Percentiles rank a stretch among this genome's conserved stretches.
Conservation (phyloP, 2,797 vertebrate species). For the Lepilemur septentrionalis region DNA sequence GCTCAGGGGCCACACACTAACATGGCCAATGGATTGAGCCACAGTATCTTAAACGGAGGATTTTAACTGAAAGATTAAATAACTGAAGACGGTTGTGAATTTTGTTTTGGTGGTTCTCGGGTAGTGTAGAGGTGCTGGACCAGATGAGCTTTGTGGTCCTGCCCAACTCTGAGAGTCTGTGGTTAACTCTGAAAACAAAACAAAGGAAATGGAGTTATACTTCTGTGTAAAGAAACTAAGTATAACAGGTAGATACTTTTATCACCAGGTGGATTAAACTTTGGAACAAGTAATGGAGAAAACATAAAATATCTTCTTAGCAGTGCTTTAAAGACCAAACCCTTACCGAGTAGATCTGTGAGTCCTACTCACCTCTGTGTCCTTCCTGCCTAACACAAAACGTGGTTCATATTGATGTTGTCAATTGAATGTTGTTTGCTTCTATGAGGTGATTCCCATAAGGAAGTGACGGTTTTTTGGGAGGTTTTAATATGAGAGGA, state of each 20-base stretch:
- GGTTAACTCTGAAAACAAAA: not conserved
- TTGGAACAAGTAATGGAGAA: not conserved
- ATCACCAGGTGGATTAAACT: not conserved
- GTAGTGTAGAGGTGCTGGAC: not conserved
- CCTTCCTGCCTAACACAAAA: not conserved
- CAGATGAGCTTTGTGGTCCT: not conserved
- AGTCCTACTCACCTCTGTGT: not conserved
- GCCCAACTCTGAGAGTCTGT: not conserved
- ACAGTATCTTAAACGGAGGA: not conserved
- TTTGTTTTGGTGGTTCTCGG: not conserved
- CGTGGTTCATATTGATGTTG: not conserved
- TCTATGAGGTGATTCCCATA: not conserved
- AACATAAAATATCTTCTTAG: not conserved
- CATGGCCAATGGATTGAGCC: not conserved
- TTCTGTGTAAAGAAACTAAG: not conserved
- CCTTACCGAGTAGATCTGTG: not conserved
- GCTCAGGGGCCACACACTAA: not conserved
- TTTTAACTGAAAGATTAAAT: conserved; percentile 12
- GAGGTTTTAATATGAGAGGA: not conserved
- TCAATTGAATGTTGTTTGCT: not conserved
- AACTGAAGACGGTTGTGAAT: not conserved
- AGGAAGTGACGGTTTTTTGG: not conserved
- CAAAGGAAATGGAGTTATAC: not conserved
- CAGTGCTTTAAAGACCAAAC: not conserved
- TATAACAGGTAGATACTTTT: not conserved